Evolutionary conservation across 2,797 vertebrate species (phyloP).

Genomic region (Leucoraja ocellata): DNA sequence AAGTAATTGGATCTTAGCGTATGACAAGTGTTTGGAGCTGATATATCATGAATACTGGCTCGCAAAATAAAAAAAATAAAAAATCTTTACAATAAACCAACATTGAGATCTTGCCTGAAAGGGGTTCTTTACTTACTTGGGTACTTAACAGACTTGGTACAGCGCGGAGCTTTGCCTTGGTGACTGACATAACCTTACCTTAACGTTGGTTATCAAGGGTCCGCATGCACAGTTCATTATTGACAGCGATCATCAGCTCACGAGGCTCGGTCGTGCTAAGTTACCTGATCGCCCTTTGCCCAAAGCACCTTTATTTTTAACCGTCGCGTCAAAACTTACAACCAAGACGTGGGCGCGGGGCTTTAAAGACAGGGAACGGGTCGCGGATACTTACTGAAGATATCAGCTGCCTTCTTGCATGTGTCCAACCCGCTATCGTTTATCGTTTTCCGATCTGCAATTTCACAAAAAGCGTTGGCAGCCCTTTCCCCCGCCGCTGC

Average conservation of each 20-base stretch:
- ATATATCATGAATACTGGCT: neutral
- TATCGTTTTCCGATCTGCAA: constrained; percentile 53
- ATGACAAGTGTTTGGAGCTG: neutral
- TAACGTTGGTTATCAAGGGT: neutral
- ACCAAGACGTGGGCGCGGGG: neutral
- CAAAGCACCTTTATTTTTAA: neutral
- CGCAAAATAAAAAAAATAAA: neutral
- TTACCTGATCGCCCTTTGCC: neutral
- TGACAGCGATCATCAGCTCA: neutral
- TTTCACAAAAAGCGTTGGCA: constrained; percentile 41
- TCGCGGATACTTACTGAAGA: constrained; percentile 58
- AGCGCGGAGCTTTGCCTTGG: neutral
- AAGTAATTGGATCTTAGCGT: neutral
- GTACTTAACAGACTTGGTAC: neutral
- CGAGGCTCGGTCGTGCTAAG: neutral
- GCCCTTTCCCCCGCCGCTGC: constrained; percentile 51
- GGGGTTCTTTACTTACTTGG: neutral
- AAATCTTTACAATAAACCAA: neutral
- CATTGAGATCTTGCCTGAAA: neutral
- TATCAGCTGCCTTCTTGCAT: constrained; percentile 55
- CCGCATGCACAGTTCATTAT: neutral
- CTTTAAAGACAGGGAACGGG: neutral
- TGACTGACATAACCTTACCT: neutral
- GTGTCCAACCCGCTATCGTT: constrained; percentile 60
- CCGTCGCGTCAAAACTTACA: neutral